Conservation (phyloP, 2,888 invertebrate genomes). For the Ptilodon capucinus region DNA sequence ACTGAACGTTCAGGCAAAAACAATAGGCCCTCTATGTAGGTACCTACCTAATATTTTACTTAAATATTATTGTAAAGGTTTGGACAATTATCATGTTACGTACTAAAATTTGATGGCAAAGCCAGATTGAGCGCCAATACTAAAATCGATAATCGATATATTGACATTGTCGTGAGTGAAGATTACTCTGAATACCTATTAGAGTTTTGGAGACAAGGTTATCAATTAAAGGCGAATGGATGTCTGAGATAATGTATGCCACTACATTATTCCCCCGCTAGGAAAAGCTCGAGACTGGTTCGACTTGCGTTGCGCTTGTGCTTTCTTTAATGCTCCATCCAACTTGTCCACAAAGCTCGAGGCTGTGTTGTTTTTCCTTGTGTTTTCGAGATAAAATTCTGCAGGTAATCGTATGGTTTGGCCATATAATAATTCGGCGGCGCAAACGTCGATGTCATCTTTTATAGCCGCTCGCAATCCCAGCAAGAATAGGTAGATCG, state of each 20-base stretch:
- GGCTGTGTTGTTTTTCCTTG: neutral
- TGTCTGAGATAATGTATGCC: too few relatives aligned
- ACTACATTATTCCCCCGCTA: neutral
- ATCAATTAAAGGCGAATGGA: too few relatives aligned
- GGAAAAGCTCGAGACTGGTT: neutral
- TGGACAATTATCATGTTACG: too few relatives aligned
- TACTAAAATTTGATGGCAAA: too few relatives aligned
- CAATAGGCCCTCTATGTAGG: neutral
- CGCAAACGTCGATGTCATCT: neutral
- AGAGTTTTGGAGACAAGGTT: too few relatives aligned
- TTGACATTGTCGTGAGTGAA: too few relatives aligned
- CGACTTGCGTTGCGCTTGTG: neutral
- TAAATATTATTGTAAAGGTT: too few relatives aligned
- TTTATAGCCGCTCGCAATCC: neutral
- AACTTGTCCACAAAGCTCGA: neutral
- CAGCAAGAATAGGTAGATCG: neutral
- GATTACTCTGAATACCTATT: too few relatives aligned
- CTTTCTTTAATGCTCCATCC: neutral
- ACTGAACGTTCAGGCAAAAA: conserved; percentile 30
- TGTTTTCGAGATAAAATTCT: neutral
- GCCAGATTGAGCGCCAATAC: too few relatives aligned
- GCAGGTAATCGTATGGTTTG: neutral
- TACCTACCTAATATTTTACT: too few relatives aligned
- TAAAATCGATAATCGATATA: too few relatives aligned
- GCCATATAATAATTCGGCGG: neutral